phyloP scores from a whole-genome alignment of 2,113 vertebrate genomes.

The Brachyhypopomus gauderio region DNA sequence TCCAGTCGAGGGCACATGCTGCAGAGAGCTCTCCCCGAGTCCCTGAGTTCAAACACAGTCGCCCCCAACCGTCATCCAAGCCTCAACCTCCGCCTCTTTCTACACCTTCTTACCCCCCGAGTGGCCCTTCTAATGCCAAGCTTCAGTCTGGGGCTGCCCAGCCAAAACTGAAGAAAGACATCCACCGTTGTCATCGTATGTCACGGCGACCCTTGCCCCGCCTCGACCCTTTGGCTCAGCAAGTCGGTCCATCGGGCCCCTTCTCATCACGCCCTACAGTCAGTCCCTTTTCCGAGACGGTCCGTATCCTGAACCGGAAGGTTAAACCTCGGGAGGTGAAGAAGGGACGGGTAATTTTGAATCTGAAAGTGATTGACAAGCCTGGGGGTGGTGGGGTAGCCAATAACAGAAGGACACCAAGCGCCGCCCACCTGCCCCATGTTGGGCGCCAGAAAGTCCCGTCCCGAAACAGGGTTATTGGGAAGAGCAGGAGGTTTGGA shows the following conservation, averaged over 20 bases:
- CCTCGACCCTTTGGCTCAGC: constrained; percentile 76
- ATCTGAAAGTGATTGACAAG: constrained; percentile 96
- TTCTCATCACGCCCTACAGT: constrained; percentile 83
- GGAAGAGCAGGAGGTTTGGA: constrained; percentile 79
- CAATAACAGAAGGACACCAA: constrained; percentile 53
- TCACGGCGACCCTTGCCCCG: constrained; percentile 91
- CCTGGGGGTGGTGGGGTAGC: constrained; percentile 60
- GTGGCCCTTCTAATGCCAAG: constrained; percentile 79
- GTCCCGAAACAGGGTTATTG: constrained; percentile 91
- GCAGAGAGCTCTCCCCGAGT: constrained; percentile 79
- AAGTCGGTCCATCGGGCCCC: constrained; percentile 61
- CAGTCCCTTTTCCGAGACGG: constrained; percentile 93
- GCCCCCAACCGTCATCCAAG: constrained; percentile 64
- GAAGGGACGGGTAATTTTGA: constrained; percentile 93
- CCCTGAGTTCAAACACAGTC: constrained; percentile 83
- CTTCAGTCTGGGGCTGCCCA: constrained; percentile 90
- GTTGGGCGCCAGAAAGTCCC: constrained; percentile 88
- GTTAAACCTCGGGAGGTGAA: constrained; percentile 95
- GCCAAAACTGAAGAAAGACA: constrained; percentile 97
- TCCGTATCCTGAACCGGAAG: constrained; percentile 95
- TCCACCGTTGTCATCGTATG: constrained; percentile 95
- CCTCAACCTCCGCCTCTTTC: constrained; percentile 44
- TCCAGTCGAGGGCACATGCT: constrained; percentile 50
- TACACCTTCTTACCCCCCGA: constrained; percentile 60
- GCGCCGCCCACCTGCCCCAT: constrained; percentile 33